Conservation (phyloP, 2,797 vertebrate genomes). For the Ciconia nigra region DNA sequence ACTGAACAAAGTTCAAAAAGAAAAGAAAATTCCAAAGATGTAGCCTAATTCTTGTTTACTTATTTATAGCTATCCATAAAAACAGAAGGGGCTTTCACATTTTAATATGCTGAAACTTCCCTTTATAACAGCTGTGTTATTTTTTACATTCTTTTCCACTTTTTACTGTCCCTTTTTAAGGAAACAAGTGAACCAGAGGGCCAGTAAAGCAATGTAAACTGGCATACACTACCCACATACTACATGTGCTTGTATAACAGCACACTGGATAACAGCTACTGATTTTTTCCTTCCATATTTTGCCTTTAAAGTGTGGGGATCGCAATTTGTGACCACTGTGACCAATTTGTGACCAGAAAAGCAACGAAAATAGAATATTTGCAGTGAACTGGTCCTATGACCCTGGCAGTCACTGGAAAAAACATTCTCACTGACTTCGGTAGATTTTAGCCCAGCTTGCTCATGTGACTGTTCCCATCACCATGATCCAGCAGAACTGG, state of each 20-base stretch:
- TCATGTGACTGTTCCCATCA: background rate
- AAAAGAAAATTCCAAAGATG: background rate
- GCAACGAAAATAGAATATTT: background rate
- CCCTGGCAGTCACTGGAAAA: background rate
- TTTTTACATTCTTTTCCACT: background rate
- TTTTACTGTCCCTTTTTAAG: background rate
- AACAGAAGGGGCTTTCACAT: background rate
- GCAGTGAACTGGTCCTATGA: background rate
- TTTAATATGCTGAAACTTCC: background rate
- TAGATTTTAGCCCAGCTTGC: background rate
- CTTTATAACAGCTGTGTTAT: background rate
- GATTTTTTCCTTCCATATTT: background rate
- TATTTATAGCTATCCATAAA: background rate
- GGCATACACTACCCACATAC: accelerated
- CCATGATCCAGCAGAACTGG: background rate
- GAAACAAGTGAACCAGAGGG: background rate
- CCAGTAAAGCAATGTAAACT: background rate
- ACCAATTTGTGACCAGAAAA: background rate
- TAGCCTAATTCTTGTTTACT: background rate
- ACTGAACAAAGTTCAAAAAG: background rate
- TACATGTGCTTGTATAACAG: background rate
- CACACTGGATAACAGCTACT: background rate
- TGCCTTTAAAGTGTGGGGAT: background rate
- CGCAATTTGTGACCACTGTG: background rate
- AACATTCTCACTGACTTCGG: background rate